Percentiles rank a stretch among this genome's conserved stretches.
These are phyloP conservation scores for Anhinga anhinga DNA, from an alignment of 2,113 vertebrate species.

Conservation along the genomic window DNA sequence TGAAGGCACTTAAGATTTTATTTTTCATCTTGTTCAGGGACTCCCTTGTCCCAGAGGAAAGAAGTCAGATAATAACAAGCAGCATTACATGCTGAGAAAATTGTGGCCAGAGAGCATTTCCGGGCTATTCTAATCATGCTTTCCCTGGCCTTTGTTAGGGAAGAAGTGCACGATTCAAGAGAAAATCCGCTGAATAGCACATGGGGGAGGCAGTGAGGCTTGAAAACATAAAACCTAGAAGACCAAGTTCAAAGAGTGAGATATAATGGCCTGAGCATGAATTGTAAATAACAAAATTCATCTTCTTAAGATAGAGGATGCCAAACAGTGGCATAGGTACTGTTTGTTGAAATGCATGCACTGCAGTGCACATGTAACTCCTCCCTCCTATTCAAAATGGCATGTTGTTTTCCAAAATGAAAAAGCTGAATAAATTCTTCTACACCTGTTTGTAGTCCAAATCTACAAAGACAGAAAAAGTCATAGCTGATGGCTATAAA, in stretches of 20 bases:
- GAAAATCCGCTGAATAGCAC: not conserved
- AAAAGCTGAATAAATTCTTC: not conserved
- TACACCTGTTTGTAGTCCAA: not conserved
- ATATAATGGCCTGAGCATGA: not conserved
- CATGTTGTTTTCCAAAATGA: not conserved
- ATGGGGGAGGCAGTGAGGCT: not conserved
- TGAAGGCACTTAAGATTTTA: conserved; percentile 27
- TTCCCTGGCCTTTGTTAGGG: not conserved
- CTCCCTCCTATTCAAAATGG: not conserved
- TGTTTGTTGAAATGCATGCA: not conserved
- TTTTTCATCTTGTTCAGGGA: conserved; percentile 43
- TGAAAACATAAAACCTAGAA: not conserved
- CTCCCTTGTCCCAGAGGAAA: conserved; percentile 54
- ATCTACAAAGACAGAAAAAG: not conserved
- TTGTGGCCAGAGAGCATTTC: not conserved
- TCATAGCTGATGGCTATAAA: not conserved
- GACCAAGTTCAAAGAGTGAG: not conserved
- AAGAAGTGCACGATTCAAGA: not conserved
- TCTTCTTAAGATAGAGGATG: not conserved
- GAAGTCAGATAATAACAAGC: not conserved
- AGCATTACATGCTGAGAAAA: not conserved
- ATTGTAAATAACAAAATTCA: not conserved
- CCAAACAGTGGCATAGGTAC: not conserved
- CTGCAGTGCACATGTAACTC: not conserved
- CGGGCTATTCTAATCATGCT: not conserved